phyloP scores from a whole-genome alignment of 2,797 vertebrate genomes.

The Coracias cyanogaster region DNA sequence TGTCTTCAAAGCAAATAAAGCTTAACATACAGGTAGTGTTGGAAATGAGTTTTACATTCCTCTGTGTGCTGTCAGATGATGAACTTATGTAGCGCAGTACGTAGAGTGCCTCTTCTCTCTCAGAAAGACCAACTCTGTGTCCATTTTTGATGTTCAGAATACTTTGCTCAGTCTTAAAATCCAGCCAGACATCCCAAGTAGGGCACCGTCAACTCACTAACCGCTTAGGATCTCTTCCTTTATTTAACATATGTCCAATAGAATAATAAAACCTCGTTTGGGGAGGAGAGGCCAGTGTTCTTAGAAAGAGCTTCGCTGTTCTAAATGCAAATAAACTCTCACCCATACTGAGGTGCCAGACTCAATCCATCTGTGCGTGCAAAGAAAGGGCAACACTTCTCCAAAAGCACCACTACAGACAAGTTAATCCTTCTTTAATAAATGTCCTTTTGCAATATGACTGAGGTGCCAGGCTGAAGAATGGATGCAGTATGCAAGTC shows the following conservation, averaged over 20 bases:
- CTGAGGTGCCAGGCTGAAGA: slow-evolving; percentile 25
- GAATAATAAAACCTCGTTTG: not conserved
- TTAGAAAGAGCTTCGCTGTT: not conserved
- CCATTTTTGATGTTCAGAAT: not conserved
- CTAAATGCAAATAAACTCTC: not conserved
- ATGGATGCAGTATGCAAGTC: not conserved
- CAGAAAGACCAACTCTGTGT: not conserved
- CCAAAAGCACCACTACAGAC: not conserved
- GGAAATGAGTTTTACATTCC: not conserved
- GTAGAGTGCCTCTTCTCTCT: not conserved
- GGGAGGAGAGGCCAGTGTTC: not conserved
- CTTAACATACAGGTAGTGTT: not conserved
- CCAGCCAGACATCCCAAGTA: not conserved
- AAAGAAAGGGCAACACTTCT: not conserved
- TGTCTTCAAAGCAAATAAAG: not conserved
- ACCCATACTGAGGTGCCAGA: not conserved
- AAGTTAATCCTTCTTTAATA: not conserved
- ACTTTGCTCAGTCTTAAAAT: not conserved
- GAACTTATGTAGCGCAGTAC: not conserved
- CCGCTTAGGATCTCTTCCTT: not conserved
- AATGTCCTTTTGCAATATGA: not conserved
- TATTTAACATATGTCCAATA: not conserved
- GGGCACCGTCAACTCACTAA: not conserved
- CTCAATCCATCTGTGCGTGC: not conserved
- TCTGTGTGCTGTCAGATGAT: not conserved